Evolutionary conservation across 2,888 invertebrate genomes (phyloP), one percentile per base, ranked within the genome.

Genomic region (Bugulina stolonifera): DNA sequence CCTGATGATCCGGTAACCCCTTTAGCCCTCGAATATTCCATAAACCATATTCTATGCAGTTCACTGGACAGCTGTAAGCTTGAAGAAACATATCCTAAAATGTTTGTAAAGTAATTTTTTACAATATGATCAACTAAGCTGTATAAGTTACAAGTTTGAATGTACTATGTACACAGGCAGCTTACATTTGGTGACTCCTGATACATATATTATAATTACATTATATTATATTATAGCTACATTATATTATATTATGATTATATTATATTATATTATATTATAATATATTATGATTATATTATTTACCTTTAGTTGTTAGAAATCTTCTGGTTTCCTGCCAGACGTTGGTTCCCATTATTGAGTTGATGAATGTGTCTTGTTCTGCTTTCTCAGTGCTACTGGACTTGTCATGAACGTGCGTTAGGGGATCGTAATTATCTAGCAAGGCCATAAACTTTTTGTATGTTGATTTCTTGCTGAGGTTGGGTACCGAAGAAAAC

Each of bases 351-450:
- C 89, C 86, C 85, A 93, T 86, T 55, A 94, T 87, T 0, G 89
- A 89, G 80, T 93, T 90, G 75, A 96, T 87, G 75, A 95, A 90
- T 34, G 88, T 88, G 76, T 90, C 89, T 83, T 93, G 91, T 86
- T 94, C 93, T 72, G 86, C 88, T 73, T 88, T 88, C 84, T 93
- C 92, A 32, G 76, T 54, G 76, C 90, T 86, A 1, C 91, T 91
- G 34, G 92, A 89, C 77, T 90, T 86, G 84, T 94, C 94, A 78
- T 90, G 89, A n/a, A 88, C 87, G 72, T 79, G 76, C 52, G 75
- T 69, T 76, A 91, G 89, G 73, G 90, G 86, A 79, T 93, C 89
- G 81, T 94, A 96, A 84, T 96, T 95, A 82, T 96, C 91, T 81
- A 91, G 89, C 58, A 96, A 87, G 3, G 87, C 86, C 64, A 89